phyloP scores from a whole-genome alignment of 2,113 vertebrate species.

The Sula dactylatra region DNA sequence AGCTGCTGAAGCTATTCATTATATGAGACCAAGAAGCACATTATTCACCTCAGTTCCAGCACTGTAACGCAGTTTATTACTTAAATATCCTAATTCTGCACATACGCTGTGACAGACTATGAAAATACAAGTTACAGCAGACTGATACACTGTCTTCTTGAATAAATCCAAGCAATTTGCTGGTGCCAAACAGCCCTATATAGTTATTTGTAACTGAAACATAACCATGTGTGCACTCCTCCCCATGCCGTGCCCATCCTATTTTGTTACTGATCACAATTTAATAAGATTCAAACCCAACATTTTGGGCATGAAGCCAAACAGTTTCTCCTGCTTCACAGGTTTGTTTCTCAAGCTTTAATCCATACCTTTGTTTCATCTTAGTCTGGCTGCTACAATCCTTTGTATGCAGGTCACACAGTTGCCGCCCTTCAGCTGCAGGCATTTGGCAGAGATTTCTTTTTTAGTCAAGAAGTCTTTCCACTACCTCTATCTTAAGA shows the following conservation, averaged over 20 bases:
- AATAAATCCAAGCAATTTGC: not conserved
- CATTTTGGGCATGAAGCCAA: not conserved
- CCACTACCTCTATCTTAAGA: not conserved
- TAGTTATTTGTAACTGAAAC: not conserved
- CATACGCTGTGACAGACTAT: fast-evolving
- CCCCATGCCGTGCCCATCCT: not conserved
- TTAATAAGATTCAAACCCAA: not conserved
- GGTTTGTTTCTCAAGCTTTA: slow-evolving; percentile 43
- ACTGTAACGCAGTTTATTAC: not conserved
- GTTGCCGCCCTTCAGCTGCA: slow-evolving; percentile 12
- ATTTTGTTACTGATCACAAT: not conserved
- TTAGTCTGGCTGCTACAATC: slow-evolving; percentile 33
- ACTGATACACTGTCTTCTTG: not conserved
- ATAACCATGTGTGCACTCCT: not conserved
- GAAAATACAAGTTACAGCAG: not conserved
- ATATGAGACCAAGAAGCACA: not conserved
- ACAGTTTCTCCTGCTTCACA: not conserved
- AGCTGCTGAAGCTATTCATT: not conserved
- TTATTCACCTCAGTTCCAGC: not conserved
- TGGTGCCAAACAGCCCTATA: not conserved
- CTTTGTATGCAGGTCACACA: slow-evolving; percentile 30
- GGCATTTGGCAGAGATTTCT: not conserved
- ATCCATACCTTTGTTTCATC: slow-evolving; percentile 27
- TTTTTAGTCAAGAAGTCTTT: not conserved
- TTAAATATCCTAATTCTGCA: not conserved